Percentiles rank a stretch among this genome's conserved stretches.
Evolutionary conservation across 2,113 vertebrate genomes (phyloP).

Genomic region (Otis tarda): DNA sequence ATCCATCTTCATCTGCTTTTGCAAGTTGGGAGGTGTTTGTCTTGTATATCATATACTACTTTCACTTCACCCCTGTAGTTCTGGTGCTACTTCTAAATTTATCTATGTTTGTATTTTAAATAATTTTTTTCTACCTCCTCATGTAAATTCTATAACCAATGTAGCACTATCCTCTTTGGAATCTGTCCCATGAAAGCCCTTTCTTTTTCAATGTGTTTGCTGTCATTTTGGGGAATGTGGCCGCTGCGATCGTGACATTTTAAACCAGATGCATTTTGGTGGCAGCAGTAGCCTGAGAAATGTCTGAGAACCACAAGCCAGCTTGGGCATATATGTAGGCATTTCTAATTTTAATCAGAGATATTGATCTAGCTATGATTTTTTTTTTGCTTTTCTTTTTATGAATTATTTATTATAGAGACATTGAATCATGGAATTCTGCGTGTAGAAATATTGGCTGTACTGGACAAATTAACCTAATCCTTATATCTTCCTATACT

Average conservation of each 20-base stretch:
- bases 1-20: background rate
- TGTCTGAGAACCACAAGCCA: background rate
- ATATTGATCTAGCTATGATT: constrained; percentile 14
- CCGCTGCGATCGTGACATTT: background rate
- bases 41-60: background rate
- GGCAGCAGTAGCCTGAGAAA: background rate
- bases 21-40: background rate
- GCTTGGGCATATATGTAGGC: background rate
- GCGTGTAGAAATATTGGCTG: constrained; percentile 3
- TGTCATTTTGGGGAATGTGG: background rate
- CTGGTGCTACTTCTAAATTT: background rate
- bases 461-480: constrained; percentile 7
- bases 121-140: background rate
- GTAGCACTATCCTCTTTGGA: background rate
- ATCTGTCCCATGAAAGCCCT: background rate
- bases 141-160: background rate
- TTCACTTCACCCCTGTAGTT: background rate
- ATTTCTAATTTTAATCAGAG: constrained; percentile 45
- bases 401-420: constrained; percentile 59
- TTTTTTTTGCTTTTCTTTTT: constrained; percentile 32
- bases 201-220: background rate
- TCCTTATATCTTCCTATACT: background rate
- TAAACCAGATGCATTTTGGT: background rate
- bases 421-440: constrained; percentile 22
- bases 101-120: background rate